Evolutionary conservation across 2,888 invertebrate species (phyloP).

Genomic region (Heliconius hortense): DNA sequence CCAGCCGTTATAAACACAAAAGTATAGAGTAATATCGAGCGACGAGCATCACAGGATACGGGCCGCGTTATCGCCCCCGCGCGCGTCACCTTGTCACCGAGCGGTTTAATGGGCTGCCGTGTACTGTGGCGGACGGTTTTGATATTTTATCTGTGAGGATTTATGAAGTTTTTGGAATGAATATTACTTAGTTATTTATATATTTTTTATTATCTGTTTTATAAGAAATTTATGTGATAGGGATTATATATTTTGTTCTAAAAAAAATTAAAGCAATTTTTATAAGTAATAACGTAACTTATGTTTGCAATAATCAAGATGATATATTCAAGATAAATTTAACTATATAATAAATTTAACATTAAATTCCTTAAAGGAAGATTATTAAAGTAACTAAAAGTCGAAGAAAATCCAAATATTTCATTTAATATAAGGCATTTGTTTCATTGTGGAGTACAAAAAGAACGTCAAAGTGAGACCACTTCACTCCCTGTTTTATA

Average conservation of each 20-base stretch:
- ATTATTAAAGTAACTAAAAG: too few species aligned
- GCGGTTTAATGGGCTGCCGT: conserved; percentile 76
- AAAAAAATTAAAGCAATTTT: background rate
- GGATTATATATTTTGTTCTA: background rate
- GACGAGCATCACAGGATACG: conserved; percentile 68
- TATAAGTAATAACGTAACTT: background rate
- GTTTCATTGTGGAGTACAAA: background rate
- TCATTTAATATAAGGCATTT: background rate
- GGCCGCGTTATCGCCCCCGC: conserved; percentile 72
- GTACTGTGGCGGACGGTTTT: conserved; percentile 60
- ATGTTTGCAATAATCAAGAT: too few species aligned
- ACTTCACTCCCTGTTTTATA: conserved; percentile 13
- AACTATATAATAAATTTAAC: too few species aligned
- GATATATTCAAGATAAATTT: too few species aligned
- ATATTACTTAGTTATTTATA: background rate
- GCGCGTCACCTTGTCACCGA: conserved; percentile 79
- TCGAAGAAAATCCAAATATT: background rate
- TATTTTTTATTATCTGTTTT: background rate
- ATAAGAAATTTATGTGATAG: background rate
- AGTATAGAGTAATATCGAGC: conserved; percentile 56
- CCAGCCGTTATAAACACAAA: conserved; percentile 52
- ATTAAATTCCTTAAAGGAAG: too few species aligned
- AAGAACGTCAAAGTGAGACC: conserved; percentile 15
- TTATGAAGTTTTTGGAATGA: background rate
- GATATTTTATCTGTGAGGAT: conserved; percentile 51